These are phyloP conservation scores for Chironex yamaguchii DNA, from an alignment of 30 jellyfish, hydroid and myxozoan genomes.

Conservation along the genomic window DNA sequence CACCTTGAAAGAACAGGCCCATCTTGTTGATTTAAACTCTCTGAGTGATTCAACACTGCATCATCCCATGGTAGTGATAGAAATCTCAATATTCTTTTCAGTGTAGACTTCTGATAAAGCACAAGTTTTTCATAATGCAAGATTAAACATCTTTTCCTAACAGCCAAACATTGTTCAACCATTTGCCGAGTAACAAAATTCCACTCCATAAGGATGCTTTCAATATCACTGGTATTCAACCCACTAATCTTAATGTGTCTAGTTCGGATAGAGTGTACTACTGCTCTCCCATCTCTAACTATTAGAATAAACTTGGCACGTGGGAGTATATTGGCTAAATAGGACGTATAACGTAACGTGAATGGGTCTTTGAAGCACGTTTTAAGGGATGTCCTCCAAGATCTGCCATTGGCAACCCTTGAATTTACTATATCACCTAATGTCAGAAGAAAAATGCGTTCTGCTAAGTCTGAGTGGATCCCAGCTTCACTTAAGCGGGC, in stretches of 20 bases:
- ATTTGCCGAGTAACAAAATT: background rate
- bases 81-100: background rate
- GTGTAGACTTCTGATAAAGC: background rate
- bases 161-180: background rate
- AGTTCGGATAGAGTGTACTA: background rate
- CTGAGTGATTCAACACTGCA: background rate
- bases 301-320: background rate
- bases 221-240: background rate
- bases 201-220: background rate
- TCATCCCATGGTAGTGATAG: background rate
- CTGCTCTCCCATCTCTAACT: conserved; percentile 33
- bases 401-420: background rate
- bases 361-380: background rate
- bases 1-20: background rate
- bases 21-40: background rate
- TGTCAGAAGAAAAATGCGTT: background rate
- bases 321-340: background rate
- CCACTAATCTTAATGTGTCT: background rate
- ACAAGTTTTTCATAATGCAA: conserved; percentile 11
- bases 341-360: background rate
- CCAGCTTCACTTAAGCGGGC: background rate
- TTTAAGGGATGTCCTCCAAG: background rate
- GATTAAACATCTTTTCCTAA: background rate
- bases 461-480: background rate
- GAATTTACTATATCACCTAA: background rate